These are phyloP conservation scores for Holacanthella duospinosa DNA, from an alignment of 2,888 invertebrate species.

Conservation along the genomic window DNA sequence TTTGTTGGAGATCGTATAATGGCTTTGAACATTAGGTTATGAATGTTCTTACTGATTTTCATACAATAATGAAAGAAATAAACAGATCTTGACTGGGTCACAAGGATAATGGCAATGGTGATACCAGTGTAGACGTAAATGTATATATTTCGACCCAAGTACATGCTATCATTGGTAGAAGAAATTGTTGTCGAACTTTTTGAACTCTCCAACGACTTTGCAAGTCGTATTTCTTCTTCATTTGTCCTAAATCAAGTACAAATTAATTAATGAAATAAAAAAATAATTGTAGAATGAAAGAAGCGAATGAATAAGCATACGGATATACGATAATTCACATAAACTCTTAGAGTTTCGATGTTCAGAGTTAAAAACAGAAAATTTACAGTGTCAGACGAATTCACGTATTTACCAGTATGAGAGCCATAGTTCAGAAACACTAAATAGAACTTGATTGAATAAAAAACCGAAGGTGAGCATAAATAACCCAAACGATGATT, in stretches of 20 bases:
- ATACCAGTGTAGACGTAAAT: constrained; percentile 41
- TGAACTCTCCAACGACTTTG: neutral
- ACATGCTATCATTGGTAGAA: constrained; percentile 15
- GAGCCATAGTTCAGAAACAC: constrained; percentile 29
- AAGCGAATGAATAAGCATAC: too few relatives aligned
- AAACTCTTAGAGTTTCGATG: too few relatives aligned
- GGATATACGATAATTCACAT: too few relatives aligned
- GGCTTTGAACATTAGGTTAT: constrained; percentile 45
- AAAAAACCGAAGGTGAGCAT: constrained; percentile 22
- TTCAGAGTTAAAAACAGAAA: too few relatives aligned
- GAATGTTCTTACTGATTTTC: constrained; percentile 43
- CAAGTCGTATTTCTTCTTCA: neutral
- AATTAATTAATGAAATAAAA: neutral
- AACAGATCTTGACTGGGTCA: neutral
- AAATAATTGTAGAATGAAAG: too few relatives aligned
- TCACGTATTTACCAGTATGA: constrained; percentile 23
- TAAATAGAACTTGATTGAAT: constrained; percentile 25
- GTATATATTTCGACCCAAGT: constrained; percentile 38
- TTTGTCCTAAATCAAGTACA: neutral
- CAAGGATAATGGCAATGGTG: constrained; percentile 27
- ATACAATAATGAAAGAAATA: constrained; percentile 42
- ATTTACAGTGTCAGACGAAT: too few relatives aligned
- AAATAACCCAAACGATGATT: constrained; percentile 16
- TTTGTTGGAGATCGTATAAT: constrained; percentile 44
- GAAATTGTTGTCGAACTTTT: neutral